Conservation (phyloP, 2,888 invertebrate species). For the Melolontha melolontha region DNA sequence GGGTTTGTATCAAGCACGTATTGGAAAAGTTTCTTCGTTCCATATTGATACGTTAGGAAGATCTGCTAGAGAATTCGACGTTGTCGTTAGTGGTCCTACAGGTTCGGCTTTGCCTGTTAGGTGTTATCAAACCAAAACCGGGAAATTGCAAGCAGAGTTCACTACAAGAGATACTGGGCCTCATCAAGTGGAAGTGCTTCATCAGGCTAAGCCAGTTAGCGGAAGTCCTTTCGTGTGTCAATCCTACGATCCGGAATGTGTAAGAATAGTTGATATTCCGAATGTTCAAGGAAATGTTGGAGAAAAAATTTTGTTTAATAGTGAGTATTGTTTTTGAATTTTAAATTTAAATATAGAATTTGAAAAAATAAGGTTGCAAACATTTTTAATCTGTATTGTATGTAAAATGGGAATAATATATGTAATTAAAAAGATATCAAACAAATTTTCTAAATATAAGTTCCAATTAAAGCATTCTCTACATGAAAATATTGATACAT, state of each 20-base stretch:
- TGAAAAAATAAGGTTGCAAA: no score
- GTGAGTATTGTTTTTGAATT: conserved; percentile 65
- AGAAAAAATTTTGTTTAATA: conserved; percentile 84
- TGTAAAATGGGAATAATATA: no score
- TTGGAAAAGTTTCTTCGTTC: conserved; percentile 86
- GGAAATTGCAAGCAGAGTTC: conserved; percentile 94
- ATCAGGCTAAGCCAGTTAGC: conserved; percentile 88
- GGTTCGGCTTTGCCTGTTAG: conserved; percentile 68
- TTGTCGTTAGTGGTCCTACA: conserved; percentile 75
- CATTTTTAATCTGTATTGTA: no score
- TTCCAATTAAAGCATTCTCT: no score
- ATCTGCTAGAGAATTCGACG: conserved; percentile 90
- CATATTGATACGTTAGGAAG: conserved; percentile 89
- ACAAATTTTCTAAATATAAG: no score
- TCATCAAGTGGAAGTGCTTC: conserved; percentile 82
- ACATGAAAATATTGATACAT: no score
- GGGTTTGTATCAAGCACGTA: conserved; percentile 87
- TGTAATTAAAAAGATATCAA: no score
- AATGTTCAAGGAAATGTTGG: conserved; percentile 83
- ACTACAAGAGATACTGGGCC: conserved; percentile 82
- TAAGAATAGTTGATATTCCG: conserved; percentile 81
- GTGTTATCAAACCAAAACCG: conserved; percentile 97
- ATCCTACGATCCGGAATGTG: conserved; percentile 88
- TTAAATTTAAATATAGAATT: no score
- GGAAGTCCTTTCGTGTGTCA: conserved; percentile 96